A percentile compares a stretch with the other conserved stretches of the same genome.
These are phyloP conservation scores for Heteronetta atricapilla DNA, from an alignment of 2,113 vertebrate species.

Conservation along the genomic window DNA sequence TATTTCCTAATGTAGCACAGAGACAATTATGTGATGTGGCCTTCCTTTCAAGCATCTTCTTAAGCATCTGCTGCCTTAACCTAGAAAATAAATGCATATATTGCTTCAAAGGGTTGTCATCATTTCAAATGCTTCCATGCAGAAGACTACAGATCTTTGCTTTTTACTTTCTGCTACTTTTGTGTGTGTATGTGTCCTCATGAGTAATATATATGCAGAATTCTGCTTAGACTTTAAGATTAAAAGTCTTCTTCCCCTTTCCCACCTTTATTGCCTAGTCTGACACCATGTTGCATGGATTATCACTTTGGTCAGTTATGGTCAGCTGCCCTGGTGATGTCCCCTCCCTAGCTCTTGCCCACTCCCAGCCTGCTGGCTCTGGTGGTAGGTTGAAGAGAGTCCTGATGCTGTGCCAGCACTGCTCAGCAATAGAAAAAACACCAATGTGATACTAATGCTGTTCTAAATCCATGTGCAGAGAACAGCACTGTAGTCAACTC, in stretches of 20 bases:
- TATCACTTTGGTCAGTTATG: too few species aligned
- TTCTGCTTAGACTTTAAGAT: neutral
- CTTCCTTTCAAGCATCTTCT: slow-evolving; percentile 28
- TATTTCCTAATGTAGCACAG: slow-evolving; percentile 53
- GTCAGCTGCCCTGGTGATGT: too few species aligned
- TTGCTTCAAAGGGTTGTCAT: slow-evolving; percentile 25
- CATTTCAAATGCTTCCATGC: slow-evolving; percentile 24
- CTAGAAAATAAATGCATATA: slow-evolving; percentile 1
- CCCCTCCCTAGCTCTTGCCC: too few species aligned
- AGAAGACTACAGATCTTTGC: neutral
- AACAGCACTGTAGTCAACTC: too few species aligned
- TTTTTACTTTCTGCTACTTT: neutral
- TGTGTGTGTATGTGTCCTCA: neutral
- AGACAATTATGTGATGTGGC: neutral
- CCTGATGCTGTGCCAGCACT: too few species aligned
- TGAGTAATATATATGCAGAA: neutral
- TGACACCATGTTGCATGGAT: too few species aligned
- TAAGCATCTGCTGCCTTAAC: slow-evolving; percentile 27
- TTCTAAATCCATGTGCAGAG: too few species aligned
- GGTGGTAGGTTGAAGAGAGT: too few species aligned
- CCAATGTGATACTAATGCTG: too few species aligned
- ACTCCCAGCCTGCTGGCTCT: too few species aligned
- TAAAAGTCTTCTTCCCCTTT: neutral
- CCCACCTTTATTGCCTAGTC: too few species aligned
- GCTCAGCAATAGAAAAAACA: too few species aligned